phyloP scores from a whole-genome alignment of 2,797 vertebrate species.

The Odontamblyopus rebecca region DNA sequence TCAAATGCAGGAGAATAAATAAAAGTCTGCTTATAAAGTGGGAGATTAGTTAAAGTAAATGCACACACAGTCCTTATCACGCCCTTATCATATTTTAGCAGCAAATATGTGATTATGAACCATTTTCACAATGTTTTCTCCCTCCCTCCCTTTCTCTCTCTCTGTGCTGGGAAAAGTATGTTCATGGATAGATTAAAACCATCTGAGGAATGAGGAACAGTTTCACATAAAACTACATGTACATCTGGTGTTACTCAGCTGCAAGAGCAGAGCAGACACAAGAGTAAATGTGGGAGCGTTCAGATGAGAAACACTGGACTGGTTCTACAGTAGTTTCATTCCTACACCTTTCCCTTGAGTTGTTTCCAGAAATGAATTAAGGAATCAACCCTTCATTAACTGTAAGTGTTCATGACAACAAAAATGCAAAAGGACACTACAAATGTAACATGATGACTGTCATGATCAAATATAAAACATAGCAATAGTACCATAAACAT shows the following conservation, averaged over 20 bases:
- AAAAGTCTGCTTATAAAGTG: too few relatives aligned
- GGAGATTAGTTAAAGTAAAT: too few relatives aligned
- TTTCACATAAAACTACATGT: not conserved
- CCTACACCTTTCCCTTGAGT: not conserved
- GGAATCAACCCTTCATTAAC: too few relatives aligned
- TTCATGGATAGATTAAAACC: constrained; percentile 19
- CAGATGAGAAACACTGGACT: not conserved
- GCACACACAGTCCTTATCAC: not conserved
- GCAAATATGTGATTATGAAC: not conserved
- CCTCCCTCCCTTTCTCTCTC: not conserved
- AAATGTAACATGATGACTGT: too few relatives aligned
- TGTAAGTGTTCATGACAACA: too few relatives aligned
- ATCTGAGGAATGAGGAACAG: constrained; percentile 26
- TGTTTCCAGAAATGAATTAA: not conserved
- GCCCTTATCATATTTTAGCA: not conserved
- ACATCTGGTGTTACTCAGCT: constrained; percentile 24
- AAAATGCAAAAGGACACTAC: too few relatives aligned
- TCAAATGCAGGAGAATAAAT: too few relatives aligned
- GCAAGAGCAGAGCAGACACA: not conserved
- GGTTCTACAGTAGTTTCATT: not conserved
- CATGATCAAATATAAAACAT: too few relatives aligned
- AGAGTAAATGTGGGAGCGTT: not conserved
- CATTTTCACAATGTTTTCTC: not conserved
- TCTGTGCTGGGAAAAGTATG: not conserved
- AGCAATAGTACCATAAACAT: too few relatives aligned